Percentiles rank a stretch among this genome's conserved stretches.
Evolutionary conservation across 2,113 vertebrate genomes (phyloP).

Genomic region (Lagopus muta): DNA sequence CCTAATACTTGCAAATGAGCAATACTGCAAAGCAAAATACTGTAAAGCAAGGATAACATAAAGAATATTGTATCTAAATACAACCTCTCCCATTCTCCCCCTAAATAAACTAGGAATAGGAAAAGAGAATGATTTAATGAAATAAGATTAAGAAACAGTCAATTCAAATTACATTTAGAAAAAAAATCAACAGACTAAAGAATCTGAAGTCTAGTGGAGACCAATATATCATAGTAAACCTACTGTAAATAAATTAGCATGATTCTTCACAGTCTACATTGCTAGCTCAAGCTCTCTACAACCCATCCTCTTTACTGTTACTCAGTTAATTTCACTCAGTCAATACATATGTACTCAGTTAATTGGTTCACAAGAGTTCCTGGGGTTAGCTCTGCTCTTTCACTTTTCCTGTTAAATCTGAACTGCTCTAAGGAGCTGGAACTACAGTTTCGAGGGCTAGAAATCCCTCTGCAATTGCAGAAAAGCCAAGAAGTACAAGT

Average conservation of each 20-base stretch:
- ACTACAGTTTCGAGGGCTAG: background rate
- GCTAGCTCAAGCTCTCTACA: background rate
- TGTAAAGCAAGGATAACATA: background rate
- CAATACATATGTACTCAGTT: fast-evolving
- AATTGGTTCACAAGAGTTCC: background rate
- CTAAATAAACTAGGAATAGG: background rate
- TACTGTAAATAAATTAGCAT: conserved; percentile 7
- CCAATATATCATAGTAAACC: background rate
- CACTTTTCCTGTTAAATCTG: background rate
- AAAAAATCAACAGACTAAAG: conserved; percentile 5
- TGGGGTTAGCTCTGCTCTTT: background rate
- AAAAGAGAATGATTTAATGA: background rate
- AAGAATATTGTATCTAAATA: background rate
- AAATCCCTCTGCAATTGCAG: background rate
- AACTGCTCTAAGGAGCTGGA: background rate
- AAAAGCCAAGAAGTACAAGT: background rate
- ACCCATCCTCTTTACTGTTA: background rate
- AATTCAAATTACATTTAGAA: conserved; percentile 13
- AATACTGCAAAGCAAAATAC: background rate
- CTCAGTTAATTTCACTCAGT: background rate
- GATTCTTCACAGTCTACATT: background rate
- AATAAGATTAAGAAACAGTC: background rate
- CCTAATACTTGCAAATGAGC: conserved; percentile 54
- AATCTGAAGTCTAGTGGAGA: background rate
- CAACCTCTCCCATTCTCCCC: background rate